These are phyloP conservation scores for Okamejei kenojei DNA, from an alignment of 2,797 vertebrate species.

Conservation along the genomic window DNA sequence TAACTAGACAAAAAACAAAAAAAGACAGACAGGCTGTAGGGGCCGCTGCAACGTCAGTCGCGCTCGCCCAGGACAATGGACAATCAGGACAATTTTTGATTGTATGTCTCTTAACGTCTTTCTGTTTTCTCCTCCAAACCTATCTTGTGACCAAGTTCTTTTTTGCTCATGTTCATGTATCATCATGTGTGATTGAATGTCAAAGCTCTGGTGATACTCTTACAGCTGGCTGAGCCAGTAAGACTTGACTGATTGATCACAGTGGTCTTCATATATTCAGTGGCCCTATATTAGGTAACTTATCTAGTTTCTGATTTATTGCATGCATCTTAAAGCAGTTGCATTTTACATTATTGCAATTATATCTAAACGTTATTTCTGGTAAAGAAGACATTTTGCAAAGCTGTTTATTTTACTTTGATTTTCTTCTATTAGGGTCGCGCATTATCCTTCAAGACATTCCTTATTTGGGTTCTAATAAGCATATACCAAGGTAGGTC, in stretches of 20 bases:
- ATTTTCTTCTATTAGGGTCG: constrained; percentile 70
- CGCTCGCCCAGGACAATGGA: too few species aligned
- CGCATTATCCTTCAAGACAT: constrained; percentile 94
- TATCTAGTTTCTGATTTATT: neutral
- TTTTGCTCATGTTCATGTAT: neutral
- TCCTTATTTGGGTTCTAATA: constrained; percentile 92
- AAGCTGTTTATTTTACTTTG: neutral
- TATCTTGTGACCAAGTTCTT: neutral
- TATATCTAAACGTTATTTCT: neutral
- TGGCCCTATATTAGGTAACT: neutral
- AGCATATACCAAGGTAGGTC: constrained; percentile 93
- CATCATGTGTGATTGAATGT: neutral
- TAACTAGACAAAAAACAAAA: too few species aligned
- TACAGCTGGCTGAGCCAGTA: neutral
- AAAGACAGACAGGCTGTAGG: too few species aligned
- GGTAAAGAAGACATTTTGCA: too few species aligned
- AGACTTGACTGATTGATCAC: neutral
- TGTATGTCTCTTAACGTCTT: neutral
- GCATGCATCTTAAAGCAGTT: neutral
- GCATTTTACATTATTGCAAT: neutral
- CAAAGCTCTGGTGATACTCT: neutral
- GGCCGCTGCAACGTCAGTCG: too few species aligned
- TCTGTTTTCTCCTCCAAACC: neutral
- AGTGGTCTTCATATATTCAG: neutral
- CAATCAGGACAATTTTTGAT: too few species aligned